Percentiles rank a stretch among this genome's conserved stretches.
These are phyloP conservation scores for Meloe dianella DNA, from an alignment of 2,888 invertebrate genomes.

Conservation along the genomic window DNA sequence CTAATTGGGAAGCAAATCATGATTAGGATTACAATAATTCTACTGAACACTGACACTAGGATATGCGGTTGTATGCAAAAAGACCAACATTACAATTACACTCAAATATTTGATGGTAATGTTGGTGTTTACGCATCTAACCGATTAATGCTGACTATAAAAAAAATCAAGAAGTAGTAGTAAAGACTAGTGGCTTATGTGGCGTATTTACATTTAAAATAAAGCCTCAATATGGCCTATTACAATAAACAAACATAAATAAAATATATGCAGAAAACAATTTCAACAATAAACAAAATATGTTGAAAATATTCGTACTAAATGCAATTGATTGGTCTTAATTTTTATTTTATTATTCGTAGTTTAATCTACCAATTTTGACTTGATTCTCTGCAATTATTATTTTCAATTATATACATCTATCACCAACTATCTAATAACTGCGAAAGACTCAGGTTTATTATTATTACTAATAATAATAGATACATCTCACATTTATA, in stretches of 20 bases:
- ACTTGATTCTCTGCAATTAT: not conserved
- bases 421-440: not conserved
- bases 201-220: not conserved
- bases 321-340: slow-evolving; percentile 31
- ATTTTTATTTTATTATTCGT: slow-evolving; percentile 6
- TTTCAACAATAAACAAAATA: slow-evolving; percentile 29
- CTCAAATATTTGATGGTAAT: no score
- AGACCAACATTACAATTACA: no score
- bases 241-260: slow-evolving; percentile 20
- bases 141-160: no score
- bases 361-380: not conserved
- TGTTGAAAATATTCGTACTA: slow-evolving; percentile 19
- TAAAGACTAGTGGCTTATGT: no score
- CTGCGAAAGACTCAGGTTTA: slow-evolving; percentile 29
- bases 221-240: slow-evolving; percentile 26
- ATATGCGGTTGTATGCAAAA: no score
- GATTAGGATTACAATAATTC: no score
- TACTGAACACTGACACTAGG: no score
- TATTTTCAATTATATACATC: not conserved
- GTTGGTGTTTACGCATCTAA: no score
- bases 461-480: slow-evolving; percentile 13
- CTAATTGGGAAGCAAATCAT: no score
- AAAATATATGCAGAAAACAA: slow-evolving; percentile 27
- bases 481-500: not conserved
- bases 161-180: no score